These are phyloP conservation scores for Dreissena polymorpha DNA, from an alignment of 1,140 invertebrate species.

Conservation along the genomic window DNA sequence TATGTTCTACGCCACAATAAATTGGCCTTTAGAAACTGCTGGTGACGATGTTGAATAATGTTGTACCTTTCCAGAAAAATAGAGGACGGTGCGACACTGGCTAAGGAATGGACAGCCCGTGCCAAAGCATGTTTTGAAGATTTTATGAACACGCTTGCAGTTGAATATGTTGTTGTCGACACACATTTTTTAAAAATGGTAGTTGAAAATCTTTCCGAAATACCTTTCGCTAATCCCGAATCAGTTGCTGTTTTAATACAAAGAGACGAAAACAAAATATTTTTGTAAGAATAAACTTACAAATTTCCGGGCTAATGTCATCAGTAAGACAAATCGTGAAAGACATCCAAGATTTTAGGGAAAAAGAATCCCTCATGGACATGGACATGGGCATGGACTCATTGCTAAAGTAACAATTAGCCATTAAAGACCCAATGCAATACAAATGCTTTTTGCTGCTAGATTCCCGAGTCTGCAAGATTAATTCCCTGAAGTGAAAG, in stretches of 20 bases:
- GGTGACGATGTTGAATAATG: not conserved
- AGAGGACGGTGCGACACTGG: constrained; percentile 17
- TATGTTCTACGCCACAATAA: constrained; percentile 7
- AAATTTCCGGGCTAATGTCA: not conserved
- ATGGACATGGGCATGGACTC: too few species aligned
- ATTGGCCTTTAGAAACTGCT: not conserved
- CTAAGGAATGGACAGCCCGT: constrained; percentile 36
- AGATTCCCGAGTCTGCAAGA: constrained; percentile 21
- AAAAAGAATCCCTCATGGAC: constrained; percentile 26
- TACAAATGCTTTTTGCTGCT: constrained; percentile 28
- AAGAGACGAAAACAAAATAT: constrained; percentile 10
- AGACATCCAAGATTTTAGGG: constrained; percentile 11
- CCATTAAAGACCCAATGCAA: constrained; percentile 3
- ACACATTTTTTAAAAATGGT: constrained; percentile 32
- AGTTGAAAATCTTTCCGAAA: not conserved
- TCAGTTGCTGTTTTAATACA: constrained; percentile 19
- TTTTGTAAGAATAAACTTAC: constrained; percentile 21
- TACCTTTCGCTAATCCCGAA: constrained; percentile 24
- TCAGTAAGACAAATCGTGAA: constrained; percentile 28
- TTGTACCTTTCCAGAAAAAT: constrained; percentile 22
- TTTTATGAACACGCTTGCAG: constrained; percentile 28
- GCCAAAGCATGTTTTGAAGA: constrained; percentile 14
- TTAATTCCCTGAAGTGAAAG: constrained; percentile 8
- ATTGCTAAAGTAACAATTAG: constrained; percentile 22
- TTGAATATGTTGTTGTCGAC: constrained; percentile 9